Base-by-base conservation (phyloP, 35 echinoderm and acorn worm species). In the Anneissia japonica region DNA sequence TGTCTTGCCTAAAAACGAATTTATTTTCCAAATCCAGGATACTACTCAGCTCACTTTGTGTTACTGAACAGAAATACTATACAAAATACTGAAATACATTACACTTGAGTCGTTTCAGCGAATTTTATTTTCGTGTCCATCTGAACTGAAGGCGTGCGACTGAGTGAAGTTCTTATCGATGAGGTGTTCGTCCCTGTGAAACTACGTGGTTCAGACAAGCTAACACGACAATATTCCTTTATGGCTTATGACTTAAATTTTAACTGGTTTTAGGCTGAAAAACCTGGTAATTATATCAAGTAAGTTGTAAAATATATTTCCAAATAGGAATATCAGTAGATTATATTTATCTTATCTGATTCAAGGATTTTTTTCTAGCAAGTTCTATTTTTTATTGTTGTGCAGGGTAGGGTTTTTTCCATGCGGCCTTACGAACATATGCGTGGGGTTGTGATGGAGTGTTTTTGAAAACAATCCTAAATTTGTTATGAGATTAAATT, bases 1-100 rank as follows among this genome's bases (percentile, higher is more conserved):
- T 81, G 79, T 81, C 31, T 81, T 81, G 79, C 79, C 79, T 35
- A 64, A 64, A 64, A 64, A 16, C 51, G 7, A 64, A 12, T 64
- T 64, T 16, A 64, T 19, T 16, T 64, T 64, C 19, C 19, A 64
- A 64, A 64, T 64, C 51, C 19, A 64, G 51, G 21, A 64, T 64
- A 64, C 19, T 23, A 64, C 10, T 12, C 10, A 64, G 51, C 51
- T 64, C 51, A 26, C 11, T 64, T 64, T 26, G 26, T 64, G 51
- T 64, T 64, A 64, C 51, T 64, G 51, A 64, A 64, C 21, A 26
- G 11, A 64, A 16, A 12, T 64, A 16, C 1, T 64, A 23, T 1
- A 64, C 19, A 64, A 64, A 64, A 64, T 9, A 19, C 51, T 64
- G 51, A 64, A 64, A 64, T 64, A 16, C 21, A 64, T 64, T 64